These are phyloP conservation scores for Gryllus bimaculatus DNA, from an alignment of 1,140 invertebrate genomes.

Conservation along the genomic window DNA sequence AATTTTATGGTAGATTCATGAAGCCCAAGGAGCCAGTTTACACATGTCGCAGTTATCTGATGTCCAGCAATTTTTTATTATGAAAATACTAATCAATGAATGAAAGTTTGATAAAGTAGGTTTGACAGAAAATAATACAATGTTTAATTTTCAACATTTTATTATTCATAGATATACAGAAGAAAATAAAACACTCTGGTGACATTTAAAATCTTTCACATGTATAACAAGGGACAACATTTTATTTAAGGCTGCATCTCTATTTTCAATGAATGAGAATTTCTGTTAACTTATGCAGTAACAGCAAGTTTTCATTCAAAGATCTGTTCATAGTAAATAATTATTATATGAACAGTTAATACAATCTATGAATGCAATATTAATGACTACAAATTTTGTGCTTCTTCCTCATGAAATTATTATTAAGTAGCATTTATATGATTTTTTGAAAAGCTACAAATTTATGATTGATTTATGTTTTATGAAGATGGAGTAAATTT, in stretches of 20 bases:
- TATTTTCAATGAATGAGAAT: not conserved
- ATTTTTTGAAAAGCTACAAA: no score
- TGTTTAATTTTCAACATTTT: not conserved
- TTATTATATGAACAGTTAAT: not conserved
- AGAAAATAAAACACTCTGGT: slow-evolving; percentile 5
- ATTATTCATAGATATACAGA: not conserved
- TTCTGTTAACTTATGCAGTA: not conserved
- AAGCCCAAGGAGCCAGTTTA: no score
- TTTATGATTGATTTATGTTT: no score
- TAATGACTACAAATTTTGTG: not conserved
- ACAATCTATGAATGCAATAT: not conserved
- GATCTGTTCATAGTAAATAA: no score
- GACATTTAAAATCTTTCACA: not conserved
- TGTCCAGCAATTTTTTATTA: no score
- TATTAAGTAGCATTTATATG: no score
- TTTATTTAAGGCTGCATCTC: not conserved
- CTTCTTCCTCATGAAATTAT: not conserved
- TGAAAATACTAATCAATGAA: no score
- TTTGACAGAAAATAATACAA: no score
- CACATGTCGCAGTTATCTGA: no score
- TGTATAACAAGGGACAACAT: not conserved
- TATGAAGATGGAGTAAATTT: not conserved
- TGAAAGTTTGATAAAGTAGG: no score
- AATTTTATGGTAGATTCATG: no score
- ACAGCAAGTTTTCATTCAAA: not conserved